Base-by-base conservation (phyloP, 2,888 invertebrate genomes). In the Drosophila crucigera region DNA sequence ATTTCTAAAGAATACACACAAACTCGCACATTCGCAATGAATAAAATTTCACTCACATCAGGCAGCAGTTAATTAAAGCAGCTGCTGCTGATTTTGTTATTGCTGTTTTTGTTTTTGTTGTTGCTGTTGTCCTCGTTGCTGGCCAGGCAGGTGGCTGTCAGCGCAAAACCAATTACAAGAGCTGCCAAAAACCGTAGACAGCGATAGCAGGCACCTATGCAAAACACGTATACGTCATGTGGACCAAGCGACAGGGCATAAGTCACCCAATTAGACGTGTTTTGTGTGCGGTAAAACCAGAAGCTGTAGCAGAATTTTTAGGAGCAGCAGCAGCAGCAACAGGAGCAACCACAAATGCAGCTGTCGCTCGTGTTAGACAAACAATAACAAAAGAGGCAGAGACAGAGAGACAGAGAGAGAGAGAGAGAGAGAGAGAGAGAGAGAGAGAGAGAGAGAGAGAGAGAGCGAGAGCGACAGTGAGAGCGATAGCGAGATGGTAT, bases 201-300 rank as follows among this genome's bases (percentile, higher is more conserved):
- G 39, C 35, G 11, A 35, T 25, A 49, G 28, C 31, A 19, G 22
- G 39, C 60, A 65, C 33, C 77, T 70, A 85, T 82, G 88, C 89
- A 87, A 86, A 87, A 76, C 87, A 87, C 91, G 91, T 80, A 90
- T 80, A 80, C 89, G 74, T 68, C 84, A 70, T 73, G 82, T 78
- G 78, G 74, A 50, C 73, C 76, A 43, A 61, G 62, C 58, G 59
- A 71, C 80, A 64, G 62, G 63, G 66, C 70, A 78, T 80, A 82
- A 84, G 82, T 82, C 91, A 80, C 73, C 82, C 89, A 87, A 90
- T 90, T 86, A 86, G 80, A 73, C 68, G 61, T 76, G 76, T 83
- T 69, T 66, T 68, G 75, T 79, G 58, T 65, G 61, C 10, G 35
- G 25, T 30, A 39, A 53, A 39, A 50, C 14, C 30, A 39, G 37